A percentile compares a stretch with the other conserved stretches of the same genome.
Evolutionary conservation across 2,888 invertebrate species (phyloP).

Genomic region (Matsumyia berberina): DNA sequence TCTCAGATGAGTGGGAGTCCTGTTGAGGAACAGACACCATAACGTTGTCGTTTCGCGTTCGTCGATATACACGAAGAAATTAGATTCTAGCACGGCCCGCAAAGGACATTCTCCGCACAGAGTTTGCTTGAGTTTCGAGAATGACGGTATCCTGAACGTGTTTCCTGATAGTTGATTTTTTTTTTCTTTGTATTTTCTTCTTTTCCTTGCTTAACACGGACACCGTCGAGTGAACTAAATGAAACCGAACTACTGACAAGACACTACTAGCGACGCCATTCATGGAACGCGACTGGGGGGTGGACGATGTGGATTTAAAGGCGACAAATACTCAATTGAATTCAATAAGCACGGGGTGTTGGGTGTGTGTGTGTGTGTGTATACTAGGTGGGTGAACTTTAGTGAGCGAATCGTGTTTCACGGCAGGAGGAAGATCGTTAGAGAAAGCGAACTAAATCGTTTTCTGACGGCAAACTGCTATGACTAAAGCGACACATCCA

Average conservation of each 20-base stretch:
- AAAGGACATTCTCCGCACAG: slow-evolving; percentile 38
- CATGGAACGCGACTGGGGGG: slow-evolving; percentile 22
- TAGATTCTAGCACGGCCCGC: slow-evolving; percentile 67
- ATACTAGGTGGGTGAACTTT: slow-evolving; percentile 44
- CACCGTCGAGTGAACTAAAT: slow-evolving; percentile 51
- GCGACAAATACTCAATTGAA: slow-evolving; percentile 73
- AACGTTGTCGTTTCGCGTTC: slow-evolving; percentile 47
- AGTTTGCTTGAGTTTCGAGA: slow-evolving; percentile 48
- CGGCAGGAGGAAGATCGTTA: slow-evolving; percentile 70
- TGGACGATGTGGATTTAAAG: slow-evolving; percentile 46
- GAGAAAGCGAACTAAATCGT: slow-evolving; percentile 75
- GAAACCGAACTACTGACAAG: slow-evolving; percentile 70
- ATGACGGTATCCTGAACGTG: slow-evolving; percentile 54
- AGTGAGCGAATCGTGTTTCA: slow-evolving; percentile 65
- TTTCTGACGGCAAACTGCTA: slow-evolving; percentile 64
- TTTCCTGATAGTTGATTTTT: slow-evolving; percentile 50
- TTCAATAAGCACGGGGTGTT: slow-evolving; percentile 60
- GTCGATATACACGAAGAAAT: slow-evolving; percentile 67
- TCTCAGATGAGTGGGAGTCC: slow-evolving; percentile 29
- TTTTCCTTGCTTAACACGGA: slow-evolving; percentile 54
- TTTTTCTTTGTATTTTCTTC: slow-evolving; percentile 14
- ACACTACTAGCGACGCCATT: slow-evolving; percentile 47
- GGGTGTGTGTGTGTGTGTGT: slow-evolving; percentile 18
- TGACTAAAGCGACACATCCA: slow-evolving; percentile 67
- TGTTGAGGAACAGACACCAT: slow-evolving; percentile 14